Evolutionary conservation across 2,888 invertebrate species (phyloP).

Genomic region (Aspidiotus destructor): DNA sequence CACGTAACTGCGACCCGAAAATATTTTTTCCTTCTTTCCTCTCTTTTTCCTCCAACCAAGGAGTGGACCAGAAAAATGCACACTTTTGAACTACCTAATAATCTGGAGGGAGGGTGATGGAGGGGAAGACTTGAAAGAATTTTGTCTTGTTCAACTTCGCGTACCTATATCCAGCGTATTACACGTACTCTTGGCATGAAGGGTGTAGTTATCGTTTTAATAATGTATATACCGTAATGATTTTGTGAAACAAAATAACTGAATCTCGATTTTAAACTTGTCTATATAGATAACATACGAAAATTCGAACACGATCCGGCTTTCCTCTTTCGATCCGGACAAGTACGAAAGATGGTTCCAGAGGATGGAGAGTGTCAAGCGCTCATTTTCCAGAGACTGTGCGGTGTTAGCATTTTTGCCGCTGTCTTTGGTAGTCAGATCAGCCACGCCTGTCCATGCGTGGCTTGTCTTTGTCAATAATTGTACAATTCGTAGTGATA

Average conservation of each 20-base stretch:
- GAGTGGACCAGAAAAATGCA: too few species aligned
- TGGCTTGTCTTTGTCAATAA: constrained; percentile 16
- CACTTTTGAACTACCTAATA: too few species aligned
- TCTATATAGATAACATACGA: background rate
- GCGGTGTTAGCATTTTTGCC: constrained; percentile 13
- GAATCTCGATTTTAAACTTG: background rate
- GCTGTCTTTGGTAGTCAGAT: background rate
- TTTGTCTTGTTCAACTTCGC: too few species aligned
- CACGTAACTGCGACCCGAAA: too few species aligned
- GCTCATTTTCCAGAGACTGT: background rate
- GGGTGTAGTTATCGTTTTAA: background rate
- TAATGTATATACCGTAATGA: background rate
- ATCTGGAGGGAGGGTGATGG: too few species aligned
- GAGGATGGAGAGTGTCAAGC: background rate
- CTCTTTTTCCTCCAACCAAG: background rate
- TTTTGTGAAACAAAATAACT: background rate
- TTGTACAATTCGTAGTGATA: constrained; percentile 2
- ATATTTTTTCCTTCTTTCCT: too few species aligned
- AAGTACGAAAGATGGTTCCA: constrained; percentile 4
- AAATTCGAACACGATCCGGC: background rate
- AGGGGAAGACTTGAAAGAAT: too few species aligned
- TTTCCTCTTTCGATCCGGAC: background rate
- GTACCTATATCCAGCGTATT: too few species aligned
- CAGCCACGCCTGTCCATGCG: constrained; percentile 8
- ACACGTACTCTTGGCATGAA: too few species aligned